Percentiles rank a stretch among this genome's conserved stretches.
Evolutionary conservation across 2,113 vertebrate species (phyloP).

Genomic region (Coturnix japonica): DNA sequence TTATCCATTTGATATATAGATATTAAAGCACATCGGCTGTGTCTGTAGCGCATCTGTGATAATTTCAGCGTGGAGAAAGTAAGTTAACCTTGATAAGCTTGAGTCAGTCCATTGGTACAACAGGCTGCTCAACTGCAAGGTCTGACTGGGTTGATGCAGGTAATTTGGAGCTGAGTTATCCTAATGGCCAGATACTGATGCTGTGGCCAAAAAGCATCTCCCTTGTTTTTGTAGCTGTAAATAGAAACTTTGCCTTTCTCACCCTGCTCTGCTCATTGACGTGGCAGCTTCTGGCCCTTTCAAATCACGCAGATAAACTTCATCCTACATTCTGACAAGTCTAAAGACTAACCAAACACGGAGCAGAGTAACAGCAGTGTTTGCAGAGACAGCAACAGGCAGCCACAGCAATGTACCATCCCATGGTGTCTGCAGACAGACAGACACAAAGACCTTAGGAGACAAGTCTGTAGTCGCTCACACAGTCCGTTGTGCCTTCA

Average conservation of each 20-base stretch:
- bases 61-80: neutral
- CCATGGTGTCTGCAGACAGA: neutral
- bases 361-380: neutral
- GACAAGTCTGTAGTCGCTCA: neutral
- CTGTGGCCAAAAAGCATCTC: neutral
- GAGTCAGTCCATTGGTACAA: neutral
- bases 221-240: neutral
- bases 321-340: too few relatives aligned
- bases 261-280: neutral
- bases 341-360: fast-evolving
- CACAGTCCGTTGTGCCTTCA: neutral
- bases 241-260: neutral
- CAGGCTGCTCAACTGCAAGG: fast-evolving
- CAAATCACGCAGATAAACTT: neutral
- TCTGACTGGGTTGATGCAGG: neutral
- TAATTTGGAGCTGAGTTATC: neutral
- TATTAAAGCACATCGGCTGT: neutral
- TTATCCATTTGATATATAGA: neutral
- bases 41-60: neutral
- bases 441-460: neutral
- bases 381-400: neutral
- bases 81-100: neutral
- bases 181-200: neutral
- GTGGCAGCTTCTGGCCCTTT: neutral
- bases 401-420: neutral